A percentile compares a stretch with the other conserved stretches of the same genome.
These are phyloP conservation scores for Dipodomys stephensi DNA, from an alignment of 2,113 vertebrate genomes.

Conservation along the genomic window DNA sequence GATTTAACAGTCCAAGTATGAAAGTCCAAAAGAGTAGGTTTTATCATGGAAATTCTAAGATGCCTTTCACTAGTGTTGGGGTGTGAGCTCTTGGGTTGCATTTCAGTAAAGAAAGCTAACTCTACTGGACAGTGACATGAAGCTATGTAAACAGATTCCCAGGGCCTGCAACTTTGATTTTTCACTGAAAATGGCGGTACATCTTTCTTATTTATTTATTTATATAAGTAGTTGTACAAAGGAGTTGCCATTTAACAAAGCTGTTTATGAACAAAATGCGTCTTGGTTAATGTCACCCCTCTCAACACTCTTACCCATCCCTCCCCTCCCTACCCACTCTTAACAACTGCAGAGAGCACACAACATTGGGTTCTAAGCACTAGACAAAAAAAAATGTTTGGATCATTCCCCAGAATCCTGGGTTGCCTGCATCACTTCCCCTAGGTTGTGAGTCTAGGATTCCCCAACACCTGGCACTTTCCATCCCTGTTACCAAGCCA, in stretches of 20 bases:
- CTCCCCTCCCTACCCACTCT: no score
- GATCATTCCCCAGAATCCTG: no score
- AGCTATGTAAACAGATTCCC: constrained; percentile 55
- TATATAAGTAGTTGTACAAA: no score
- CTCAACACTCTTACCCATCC: no score
- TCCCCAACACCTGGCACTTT: not conserved
- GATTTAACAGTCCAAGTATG: constrained; percentile 52
- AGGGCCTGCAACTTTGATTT: constrained; percentile 21
- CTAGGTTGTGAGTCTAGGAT: not conserved
- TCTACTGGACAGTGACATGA: constrained; percentile 64
- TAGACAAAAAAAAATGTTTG: no score
- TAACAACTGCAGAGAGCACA: not conserved
- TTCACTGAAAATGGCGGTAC: not conserved
- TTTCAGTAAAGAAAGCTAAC: constrained; percentile 51
- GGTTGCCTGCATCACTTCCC: not conserved
- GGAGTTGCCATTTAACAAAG: no score
- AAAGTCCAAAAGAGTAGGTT: constrained; percentile 64
- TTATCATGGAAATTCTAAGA: constrained; percentile 65
- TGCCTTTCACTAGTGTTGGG: constrained; percentile 8
- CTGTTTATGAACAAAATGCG: no score
- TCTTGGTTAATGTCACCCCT: no score
- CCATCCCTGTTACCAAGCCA: not conserved
- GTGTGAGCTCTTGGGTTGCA: constrained; percentile 37
- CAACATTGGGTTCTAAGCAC: not conserved
- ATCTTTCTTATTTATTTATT: no score